phyloP scores from a whole-genome alignment of 2,888 invertebrate species.

The Schizotus pectinicornis region DNA sequence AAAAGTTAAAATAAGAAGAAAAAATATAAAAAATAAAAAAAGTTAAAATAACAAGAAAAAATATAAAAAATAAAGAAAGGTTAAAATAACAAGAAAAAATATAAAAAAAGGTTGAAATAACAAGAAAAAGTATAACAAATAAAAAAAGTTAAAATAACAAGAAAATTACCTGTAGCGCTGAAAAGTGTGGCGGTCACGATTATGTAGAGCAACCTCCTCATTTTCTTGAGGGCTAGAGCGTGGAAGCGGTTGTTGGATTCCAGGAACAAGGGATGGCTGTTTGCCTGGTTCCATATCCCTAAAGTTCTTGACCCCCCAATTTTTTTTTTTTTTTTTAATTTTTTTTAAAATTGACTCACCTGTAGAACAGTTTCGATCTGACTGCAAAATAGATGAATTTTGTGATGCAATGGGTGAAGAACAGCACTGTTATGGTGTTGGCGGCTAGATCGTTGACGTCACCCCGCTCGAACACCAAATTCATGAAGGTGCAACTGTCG shows the following conservation, averaged over 20 bases:
- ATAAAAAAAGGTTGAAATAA: too few species aligned
- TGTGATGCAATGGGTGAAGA: slow-evolving; percentile 78
- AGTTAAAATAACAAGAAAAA: too few species aligned
- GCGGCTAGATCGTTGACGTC: slow-evolving; percentile 76
- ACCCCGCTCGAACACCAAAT: slow-evolving; percentile 73
- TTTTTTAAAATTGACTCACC: slow-evolving; percentile 58
- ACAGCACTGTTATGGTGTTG: slow-evolving; percentile 82
- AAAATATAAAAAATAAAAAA: too few species aligned
- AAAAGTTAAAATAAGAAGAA: slow-evolving; percentile 1
- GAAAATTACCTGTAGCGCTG: slow-evolving; percentile 68
- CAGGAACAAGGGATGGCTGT: slow-evolving; percentile 82
- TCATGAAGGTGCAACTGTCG: slow-evolving; percentile 64
- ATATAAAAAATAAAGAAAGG: neutral
- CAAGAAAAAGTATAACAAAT: too few species aligned
- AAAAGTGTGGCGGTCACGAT: slow-evolving; percentile 68
- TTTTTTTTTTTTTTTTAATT: slow-evolving; percentile 5
- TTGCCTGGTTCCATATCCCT: slow-evolving; percentile 84
- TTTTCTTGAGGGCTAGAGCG: slow-evolving; percentile 74
- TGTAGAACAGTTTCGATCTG: slow-evolving; percentile 76
- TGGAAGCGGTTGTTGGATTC: slow-evolving; percentile 79
- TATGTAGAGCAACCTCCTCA: slow-evolving; percentile 73
- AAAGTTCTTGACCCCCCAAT: slow-evolving; percentile 64
- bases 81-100: slow-evolving; percentile 6
- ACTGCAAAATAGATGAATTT: slow-evolving; percentile 77
- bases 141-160: too few species aligned